Conservation (phyloP, 2,113 vertebrate genomes). For the Dicerorhinus sumatrensis region DNA sequence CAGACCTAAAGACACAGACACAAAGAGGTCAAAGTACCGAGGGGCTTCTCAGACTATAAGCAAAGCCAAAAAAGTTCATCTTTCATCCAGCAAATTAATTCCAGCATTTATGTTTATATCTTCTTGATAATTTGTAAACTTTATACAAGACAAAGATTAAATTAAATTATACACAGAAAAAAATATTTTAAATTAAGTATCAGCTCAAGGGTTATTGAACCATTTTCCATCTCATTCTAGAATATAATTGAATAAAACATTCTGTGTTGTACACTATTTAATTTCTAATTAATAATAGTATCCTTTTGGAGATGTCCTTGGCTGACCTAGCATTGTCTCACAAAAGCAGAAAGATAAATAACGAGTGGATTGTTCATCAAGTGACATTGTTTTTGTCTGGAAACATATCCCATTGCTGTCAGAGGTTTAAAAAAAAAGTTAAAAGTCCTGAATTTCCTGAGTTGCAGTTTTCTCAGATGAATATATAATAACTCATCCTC, state of each 20-base stretch:
- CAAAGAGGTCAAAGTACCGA: not conserved
- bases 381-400: conserved; percentile 70
- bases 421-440: conserved; percentile 23
- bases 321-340: conserved; percentile 64
- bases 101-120: conserved; percentile 41
- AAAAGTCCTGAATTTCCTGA: conserved; percentile 62
- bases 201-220: conserved; percentile 51
- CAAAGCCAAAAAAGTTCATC: conserved; percentile 24
- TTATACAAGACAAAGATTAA: conserved; percentile 55
- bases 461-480: conserved; percentile 71
- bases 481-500: conserved; percentile 72
- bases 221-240: conserved; percentile 59
- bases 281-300: conserved; percentile 62
- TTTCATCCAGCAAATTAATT: conserved; percentile 51
- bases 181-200: conserved; percentile 60
- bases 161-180: conserved; percentile 67
- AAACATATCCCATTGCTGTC: conserved; percentile 41
- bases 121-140: conserved; percentile 59
- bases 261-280: conserved; percentile 45
- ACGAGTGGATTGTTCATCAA: conserved; percentile 60
- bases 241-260: conserved; percentile 63
- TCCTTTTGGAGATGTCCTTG: conserved; percentile 66
- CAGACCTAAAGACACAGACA: not conserved
- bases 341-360: conserved; percentile 67
- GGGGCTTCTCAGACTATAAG: not conserved